These are phyloP conservation scores for Meloidogyne hapla DNA, from an alignment of 1,140 invertebrate species.

Conservation along the genomic window DNA sequence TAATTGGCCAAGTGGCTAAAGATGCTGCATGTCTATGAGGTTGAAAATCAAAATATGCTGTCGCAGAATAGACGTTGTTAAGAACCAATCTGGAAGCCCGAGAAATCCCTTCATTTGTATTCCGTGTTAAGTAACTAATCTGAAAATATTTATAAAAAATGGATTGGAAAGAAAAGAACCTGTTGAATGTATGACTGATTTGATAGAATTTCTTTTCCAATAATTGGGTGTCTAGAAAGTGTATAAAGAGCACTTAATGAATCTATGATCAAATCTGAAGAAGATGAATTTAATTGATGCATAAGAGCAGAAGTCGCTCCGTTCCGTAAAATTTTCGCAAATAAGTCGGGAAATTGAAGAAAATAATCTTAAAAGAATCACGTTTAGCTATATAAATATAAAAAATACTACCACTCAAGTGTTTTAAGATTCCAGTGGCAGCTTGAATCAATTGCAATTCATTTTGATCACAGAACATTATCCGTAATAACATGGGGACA, in stretches of 20 bases:
- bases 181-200: slow-evolving; percentile 5
- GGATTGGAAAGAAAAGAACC: neutral
- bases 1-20: neutral
- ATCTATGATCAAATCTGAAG: slow-evolving; percentile 18
- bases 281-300: slow-evolving; percentile 18
- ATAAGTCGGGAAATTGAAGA: slow-evolving; percentile 17
- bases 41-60: slow-evolving; percentile 4
- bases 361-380: slow-evolving; percentile 8
- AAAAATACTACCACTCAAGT: neutral
- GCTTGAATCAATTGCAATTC: slow-evolving; percentile 25
- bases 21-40: neutral
- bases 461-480: slow-evolving; percentile 9
- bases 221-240: slow-evolving; percentile 13
- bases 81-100: slow-evolving; percentile 15
- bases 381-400: neutral
- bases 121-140: slow-evolving; percentile 6
- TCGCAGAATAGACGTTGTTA: slow-evolving; percentile 13
- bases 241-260: slow-evolving; percentile 13
- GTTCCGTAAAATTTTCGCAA: neutral
- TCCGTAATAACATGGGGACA: slow-evolving; percentile 16
- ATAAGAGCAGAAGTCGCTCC: slow-evolving; percentile 4
- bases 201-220: slow-evolving; percentile 3
- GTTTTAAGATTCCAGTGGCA: slow-evolving; percentile 23
- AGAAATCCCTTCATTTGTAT: slow-evolving; percentile 23
- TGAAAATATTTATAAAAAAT: neutral